These are phyloP conservation scores for Lepetodrilus schrolli DNA, from an alignment of 2,888 invertebrate genomes.

Conservation along the genomic window DNA sequence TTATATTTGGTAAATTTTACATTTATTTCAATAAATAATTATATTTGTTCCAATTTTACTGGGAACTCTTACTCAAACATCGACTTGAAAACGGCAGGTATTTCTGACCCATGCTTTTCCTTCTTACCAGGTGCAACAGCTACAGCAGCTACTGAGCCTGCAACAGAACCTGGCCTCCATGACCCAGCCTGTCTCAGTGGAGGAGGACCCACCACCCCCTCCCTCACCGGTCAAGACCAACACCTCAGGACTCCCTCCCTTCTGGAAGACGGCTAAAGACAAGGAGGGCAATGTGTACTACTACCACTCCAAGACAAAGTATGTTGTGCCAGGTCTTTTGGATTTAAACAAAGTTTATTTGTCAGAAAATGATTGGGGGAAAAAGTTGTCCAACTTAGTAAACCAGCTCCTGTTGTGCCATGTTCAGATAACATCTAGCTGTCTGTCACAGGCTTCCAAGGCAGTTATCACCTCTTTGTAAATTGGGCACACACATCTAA, in stretches of 20 bases:
- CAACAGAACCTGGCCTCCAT: constrained; percentile 36
- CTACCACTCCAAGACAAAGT: constrained; percentile 82
- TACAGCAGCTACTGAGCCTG: constrained; percentile 51
- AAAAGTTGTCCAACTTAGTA: not conserved
- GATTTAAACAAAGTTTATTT: not conserved
- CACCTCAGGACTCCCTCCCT: constrained; percentile 81
- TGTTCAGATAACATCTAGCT: not conserved
- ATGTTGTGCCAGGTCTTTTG: not conserved
- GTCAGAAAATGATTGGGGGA: not conserved
- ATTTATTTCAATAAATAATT: no score
- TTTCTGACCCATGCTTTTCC: no score
- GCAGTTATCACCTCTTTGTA: not conserved
- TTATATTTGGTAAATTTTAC: no score
- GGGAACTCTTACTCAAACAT: no score
- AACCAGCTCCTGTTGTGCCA: not conserved
- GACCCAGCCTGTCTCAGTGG: constrained; percentile 39
- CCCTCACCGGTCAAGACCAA: constrained; percentile 74
- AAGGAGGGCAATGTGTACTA: constrained; percentile 90
- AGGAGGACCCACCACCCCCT: constrained; percentile 69
- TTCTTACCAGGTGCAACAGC: constrained; percentile 56
- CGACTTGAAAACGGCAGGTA: no score
- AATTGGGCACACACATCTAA: not conserved
- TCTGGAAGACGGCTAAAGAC: constrained; percentile 91
- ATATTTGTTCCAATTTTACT: no score
- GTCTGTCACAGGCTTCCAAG: not conserved